phyloP scores from a whole-genome alignment of 2,113 vertebrate genomes.

The Arvicanthis niloticus region DNA sequence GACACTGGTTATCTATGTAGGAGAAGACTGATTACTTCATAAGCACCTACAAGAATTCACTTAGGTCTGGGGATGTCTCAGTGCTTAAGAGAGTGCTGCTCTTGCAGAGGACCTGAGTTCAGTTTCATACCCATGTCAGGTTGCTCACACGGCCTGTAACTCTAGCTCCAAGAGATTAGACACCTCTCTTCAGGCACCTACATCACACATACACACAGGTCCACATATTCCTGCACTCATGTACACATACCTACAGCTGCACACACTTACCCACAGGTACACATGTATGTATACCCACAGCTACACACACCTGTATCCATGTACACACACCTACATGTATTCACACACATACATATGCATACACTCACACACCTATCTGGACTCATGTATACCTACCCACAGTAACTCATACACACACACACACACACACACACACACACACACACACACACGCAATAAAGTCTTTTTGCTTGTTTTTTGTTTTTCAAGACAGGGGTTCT shows the following conservation, averaged over 20 bases:
- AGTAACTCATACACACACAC: background rate
- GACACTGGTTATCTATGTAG: background rate
- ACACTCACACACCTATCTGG: background rate
- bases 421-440: background rate
- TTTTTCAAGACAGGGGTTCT: background rate
- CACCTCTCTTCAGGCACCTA: background rate
- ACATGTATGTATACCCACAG: background rate
- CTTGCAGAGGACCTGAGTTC: background rate
- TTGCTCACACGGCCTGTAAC: background rate
- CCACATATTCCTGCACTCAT: background rate
- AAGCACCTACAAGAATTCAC: constrained; percentile 20
- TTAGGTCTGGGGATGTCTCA: background rate
- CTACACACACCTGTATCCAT: background rate
- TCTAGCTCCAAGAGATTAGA: background rate
- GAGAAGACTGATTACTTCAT: background rate
- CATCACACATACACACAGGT: background rate
- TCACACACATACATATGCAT: background rate
- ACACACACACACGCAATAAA: background rate
- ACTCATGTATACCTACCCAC: background rate
- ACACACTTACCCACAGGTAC: background rate
- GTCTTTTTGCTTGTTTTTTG: no score
- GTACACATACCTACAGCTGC: background rate
- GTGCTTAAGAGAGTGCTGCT: background rate
- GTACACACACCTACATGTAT: background rate
- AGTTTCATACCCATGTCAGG: background rate